phyloP scores from a whole-genome alignment of 2,888 invertebrate species.

The Escarpia spicata region DNA sequence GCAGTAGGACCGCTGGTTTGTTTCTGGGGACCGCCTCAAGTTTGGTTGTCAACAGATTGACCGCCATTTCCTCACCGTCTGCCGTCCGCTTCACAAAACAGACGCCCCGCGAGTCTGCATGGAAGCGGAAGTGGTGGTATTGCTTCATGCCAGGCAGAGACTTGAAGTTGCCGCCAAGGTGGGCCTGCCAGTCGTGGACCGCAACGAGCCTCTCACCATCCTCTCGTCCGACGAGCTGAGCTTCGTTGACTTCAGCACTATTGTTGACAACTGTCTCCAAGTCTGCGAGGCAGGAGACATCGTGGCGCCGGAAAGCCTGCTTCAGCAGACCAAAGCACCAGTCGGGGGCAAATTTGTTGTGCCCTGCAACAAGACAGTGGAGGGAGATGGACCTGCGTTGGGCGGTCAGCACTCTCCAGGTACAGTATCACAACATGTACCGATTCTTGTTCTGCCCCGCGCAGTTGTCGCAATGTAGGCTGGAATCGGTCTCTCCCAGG shows the following conservation, averaged over 20 bases:
- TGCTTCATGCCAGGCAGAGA: conserved; percentile 16
- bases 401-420: conserved; percentile 31
- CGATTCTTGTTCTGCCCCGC: conserved; percentile 37
- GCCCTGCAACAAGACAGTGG: conserved; percentile 19
- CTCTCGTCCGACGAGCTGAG: conserved; percentile 24
- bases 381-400: conserved; percentile 14
- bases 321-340: not conserved
- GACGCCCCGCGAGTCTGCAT: not conserved
- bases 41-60: not conserved
- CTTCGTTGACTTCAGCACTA: conserved; percentile 22
- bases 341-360: conserved; percentile 26
- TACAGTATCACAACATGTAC: conserved; percentile 38
- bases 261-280: conserved; percentile 24
- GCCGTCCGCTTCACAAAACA: not conserved
- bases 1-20: too few species aligned
- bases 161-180: not conserved
- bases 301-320: not conserved
- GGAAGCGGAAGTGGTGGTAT: not conserved
- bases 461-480: too few species aligned
- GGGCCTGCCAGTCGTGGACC: conserved; percentile 19
- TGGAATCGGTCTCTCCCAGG: too few species aligned
- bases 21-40: too few species aligned
- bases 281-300: not conserved
- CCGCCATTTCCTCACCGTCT: not conserved
- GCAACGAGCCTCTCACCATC: conserved; percentile 13